Conservation (phyloP, 2,888 invertebrate genomes). For the Ectemnius lituratus region DNA sequence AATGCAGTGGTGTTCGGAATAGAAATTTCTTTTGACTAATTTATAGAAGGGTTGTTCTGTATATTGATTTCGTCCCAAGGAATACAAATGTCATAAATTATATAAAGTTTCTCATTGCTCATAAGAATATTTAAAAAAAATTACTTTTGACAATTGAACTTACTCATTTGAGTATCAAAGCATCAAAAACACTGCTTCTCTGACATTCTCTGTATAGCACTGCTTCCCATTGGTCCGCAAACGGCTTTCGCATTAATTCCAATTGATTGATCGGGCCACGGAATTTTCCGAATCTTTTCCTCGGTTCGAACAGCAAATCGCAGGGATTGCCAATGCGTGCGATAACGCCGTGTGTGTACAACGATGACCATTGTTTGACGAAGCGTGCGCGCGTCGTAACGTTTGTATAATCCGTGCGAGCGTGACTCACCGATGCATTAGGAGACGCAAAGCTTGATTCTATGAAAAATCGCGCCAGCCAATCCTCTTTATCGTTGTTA, state of each 20-base stretch:
- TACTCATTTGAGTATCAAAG: no score
- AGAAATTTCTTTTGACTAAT: no score
- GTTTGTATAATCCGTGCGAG: constrained; percentile 23
- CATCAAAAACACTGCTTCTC: neutral
- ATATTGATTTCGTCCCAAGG: no score
- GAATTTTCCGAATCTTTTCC: neutral
- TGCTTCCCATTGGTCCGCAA: no score
- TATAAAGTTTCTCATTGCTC: no score
- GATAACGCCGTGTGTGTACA: neutral
- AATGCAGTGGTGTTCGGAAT: no score
- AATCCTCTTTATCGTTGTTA: neutral
- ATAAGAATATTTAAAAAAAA: no score
- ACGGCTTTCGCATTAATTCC: neutral
- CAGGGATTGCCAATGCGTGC: neutral
- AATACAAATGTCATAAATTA: no score
- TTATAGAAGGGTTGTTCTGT: no score
- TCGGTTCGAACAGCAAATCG: neutral
- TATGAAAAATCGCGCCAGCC: constrained; percentile 15
- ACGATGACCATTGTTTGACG: constrained; percentile 33
- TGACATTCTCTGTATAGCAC: neutral
- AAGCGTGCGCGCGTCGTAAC: constrained; percentile 22
- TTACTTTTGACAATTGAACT: no score
- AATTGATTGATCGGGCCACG: neutral
- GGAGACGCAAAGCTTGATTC: constrained; percentile 6
- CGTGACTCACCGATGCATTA: constrained; percentile 41